Base-by-base conservation (phyloP, 2,888 invertebrate genomes). In the Sceliomorpha sp. region DNA sequence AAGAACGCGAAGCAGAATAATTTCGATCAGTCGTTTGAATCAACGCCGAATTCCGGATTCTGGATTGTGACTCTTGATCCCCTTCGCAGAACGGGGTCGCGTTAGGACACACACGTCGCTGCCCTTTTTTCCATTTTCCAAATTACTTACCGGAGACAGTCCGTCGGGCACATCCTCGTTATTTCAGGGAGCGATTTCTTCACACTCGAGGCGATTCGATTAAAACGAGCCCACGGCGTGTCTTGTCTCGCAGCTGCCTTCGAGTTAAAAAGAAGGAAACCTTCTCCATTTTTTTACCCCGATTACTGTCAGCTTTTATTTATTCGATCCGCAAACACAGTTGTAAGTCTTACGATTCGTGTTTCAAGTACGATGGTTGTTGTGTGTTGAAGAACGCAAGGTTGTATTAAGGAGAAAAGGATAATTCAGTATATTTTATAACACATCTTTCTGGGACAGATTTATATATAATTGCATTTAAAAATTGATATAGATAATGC, bases 141-240 rank as follows among this genome's bases (percentile, higher is more conserved):
- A 64, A 58, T 64, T 51, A 66, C 58, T 47, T 13, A 13, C 31
- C 37, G 37, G 10, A 58, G 44, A 45, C 50, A 27, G 42, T 59
- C 50, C 55, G 59, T 55, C 34, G 53, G 51, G 59, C 59, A 53
- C 68, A 40, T 69, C 45, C 55, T 63, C 55, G 62, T 63, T 70
- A 55, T 59, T 59, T 55, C 50, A 40, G 24, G 34, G 47, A 64
- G 56, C 53, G 55, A 64, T 64, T 56, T 60, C 60, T 60, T 70
- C 51, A 59, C 70, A 60, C 55, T 64, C 24, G 37, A 53, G 55
- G 70, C 55, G 39, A 58, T 58, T 58, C 58, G 69, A 58, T 70
- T 59, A 63, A 59, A 64, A 63, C 50, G 34, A 70, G 29, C 59
- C 40, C 53, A 42, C 39, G 45, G 55, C 55, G 50, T 45, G 48